Evolutionary conservation across 1,140 invertebrate species (phyloP), one percentile per base, ranked within the genome.

Genomic region (Ceratoteleas bidentatus): DNA sequence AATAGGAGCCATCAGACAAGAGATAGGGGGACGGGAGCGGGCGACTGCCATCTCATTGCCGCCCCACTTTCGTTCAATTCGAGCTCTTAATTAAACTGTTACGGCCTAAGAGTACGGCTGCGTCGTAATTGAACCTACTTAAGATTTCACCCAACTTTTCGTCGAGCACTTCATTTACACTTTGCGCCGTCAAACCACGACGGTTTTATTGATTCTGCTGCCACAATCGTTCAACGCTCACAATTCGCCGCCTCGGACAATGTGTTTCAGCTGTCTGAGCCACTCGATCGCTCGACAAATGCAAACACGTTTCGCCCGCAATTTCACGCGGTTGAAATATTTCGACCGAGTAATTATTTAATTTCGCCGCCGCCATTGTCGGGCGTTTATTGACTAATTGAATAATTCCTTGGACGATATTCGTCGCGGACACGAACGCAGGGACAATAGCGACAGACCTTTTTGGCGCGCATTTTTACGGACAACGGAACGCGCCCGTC

Each of bases 41-140:
- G 8, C 36, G 10, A 47, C 65, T 60, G 60, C 68, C 47, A 9
- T 66, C 58, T 72, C 80, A 61, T 79, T 75, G 65, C 50, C 65
- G 16, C 7, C 24, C 69, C 70, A 65, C 74, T 79, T 78, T 83
- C 66, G 72, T 84, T 73, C 72, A 77, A 80, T 84, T 81, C 77
- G 49, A 77, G 58, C 77, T 84, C 82, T 84, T 84, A 78, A 84
- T 84, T 84, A 81, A 84, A 84, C 78, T 75, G 78, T 84, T 78
- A 84, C 74, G 54, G 74, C 82, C 74, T 78, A 70, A 81, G 82
- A 81, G 83, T 81, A 84, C 61, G 74, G 74, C 66, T 78, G 64
- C 76, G 70, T 80, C 60, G 74, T 84, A 84, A 84, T 81, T 84
- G 77, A 84, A 84, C 83, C 74, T 84, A 84, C 83, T 84, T 84